A percentile compares a stretch with the other conserved stretches of the same genome.
phyloP scores from a whole-genome alignment of 2,797 vertebrate genomes.

The Crenichthys baileyi region DNA sequence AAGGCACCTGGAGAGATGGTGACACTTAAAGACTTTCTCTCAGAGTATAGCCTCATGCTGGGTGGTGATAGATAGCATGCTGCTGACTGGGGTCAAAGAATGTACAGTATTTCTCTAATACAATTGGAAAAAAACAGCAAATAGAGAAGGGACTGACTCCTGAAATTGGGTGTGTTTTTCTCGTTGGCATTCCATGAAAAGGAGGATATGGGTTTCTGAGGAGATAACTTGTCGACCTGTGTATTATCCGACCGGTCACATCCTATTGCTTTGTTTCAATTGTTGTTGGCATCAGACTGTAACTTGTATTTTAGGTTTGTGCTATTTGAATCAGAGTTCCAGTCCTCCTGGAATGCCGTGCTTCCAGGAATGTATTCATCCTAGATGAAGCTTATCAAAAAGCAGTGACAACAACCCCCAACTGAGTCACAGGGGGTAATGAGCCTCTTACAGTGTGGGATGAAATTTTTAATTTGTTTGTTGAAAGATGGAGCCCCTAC shows the following conservation, averaged over 20 bases:
- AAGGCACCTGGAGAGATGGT: constrained; percentile 14
- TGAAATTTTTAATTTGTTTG: constrained; percentile 7
- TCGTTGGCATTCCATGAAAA: constrained; percentile 15
- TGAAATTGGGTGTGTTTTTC: constrained; percentile 6
- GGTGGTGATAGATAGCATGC: constrained; percentile 39
- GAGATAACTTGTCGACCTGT: constrained; percentile 43
- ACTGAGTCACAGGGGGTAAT: constrained; percentile 3
- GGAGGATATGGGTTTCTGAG: constrained; percentile 21
- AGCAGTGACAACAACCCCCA: constrained; percentile 17
- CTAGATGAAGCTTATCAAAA: constrained; percentile 46
- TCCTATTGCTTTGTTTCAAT: constrained; percentile 38
- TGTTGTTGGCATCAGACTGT: constrained; percentile 17
- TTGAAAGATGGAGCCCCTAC: background rate
- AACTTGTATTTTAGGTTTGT: constrained; percentile 34
- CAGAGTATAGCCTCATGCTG: constrained; percentile 20
- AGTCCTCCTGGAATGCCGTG: constrained; percentile 20
- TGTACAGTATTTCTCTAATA: background rate
- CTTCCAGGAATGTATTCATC: constrained; percentile 47
- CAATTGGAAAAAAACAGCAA: constrained; percentile 9
- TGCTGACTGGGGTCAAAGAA: constrained; percentile 12
- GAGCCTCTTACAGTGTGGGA: constrained; percentile 17
- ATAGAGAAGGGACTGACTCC: constrained; percentile 5
- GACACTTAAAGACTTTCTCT: constrained; percentile 31
- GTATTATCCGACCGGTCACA: constrained; percentile 37
- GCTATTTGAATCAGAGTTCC: constrained; percentile 32